A percentile compares a stretch with the other conserved stretches of the same genome.
These are phyloP conservation scores for Sinhomidia bicolor DNA, from an alignment of 2,888 invertebrate species.

Conservation along the genomic window DNA sequence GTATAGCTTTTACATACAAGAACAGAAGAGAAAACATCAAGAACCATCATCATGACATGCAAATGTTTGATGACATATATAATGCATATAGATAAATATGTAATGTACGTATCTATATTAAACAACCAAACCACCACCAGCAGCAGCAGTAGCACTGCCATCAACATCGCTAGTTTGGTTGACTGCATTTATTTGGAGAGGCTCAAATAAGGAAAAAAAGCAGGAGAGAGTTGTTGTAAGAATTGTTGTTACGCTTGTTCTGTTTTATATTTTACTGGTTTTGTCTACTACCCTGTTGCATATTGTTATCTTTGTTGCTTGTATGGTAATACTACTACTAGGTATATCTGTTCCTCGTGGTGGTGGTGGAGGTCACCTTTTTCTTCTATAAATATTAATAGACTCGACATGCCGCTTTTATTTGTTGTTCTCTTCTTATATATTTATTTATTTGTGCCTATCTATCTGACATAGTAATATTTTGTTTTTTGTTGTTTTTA, in stretches of 20 bases:
- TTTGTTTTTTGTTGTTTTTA: neutral
- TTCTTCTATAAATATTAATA: constrained; percentile 19
- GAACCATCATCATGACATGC: neutral
- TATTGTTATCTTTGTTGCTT: neutral
- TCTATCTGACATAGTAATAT: neutral
- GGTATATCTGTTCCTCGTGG: neutral
- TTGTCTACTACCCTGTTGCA: constrained; percentile 26
- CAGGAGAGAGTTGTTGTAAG: no score
- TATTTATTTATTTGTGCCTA: neutral
- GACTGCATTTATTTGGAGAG: neutral
- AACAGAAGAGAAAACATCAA: neutral
- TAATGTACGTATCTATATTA: no score
- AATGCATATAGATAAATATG: no score
- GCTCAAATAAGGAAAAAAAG: no score
- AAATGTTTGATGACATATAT: neutral
- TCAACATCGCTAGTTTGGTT: neutral
- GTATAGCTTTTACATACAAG: neutral
- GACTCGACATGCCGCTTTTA: neutral
- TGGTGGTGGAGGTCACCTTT: neutral
- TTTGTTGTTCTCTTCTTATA: neutral
- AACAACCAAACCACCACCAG: no score
- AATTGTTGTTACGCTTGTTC: neutral
- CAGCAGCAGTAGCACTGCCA: no score
- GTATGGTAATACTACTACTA: neutral
- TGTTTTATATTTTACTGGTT: no score